These are phyloP conservation scores for Saiga tatarica DNA, from an alignment of 2,113 vertebrate species.

Conservation along the genomic window DNA sequence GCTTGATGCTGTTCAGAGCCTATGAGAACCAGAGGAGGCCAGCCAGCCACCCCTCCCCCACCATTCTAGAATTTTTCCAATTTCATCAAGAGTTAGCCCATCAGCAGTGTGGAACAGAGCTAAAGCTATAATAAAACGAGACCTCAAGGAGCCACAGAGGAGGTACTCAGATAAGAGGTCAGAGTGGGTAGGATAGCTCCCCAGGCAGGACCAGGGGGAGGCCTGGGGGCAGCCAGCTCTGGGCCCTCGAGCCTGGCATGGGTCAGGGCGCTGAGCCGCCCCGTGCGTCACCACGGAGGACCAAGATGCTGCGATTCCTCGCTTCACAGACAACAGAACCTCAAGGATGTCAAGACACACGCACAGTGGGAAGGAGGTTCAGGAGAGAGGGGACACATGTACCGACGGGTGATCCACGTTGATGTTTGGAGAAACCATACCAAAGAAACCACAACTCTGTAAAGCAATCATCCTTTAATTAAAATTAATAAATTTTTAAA, in stretches of 20 bases:
- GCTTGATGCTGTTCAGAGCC: not conserved
- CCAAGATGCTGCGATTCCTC: not conserved
- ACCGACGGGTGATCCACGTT: accelerated
- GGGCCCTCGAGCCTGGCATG: accelerated
- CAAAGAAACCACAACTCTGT: not conserved
- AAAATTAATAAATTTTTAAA: not conserved
- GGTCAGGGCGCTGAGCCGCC: not conserved
- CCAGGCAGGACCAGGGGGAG: not conserved
- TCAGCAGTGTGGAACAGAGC: not conserved
- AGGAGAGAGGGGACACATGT: not conserved
- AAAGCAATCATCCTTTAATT: not conserved
- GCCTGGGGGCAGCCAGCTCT: not conserved
- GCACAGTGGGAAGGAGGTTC: not conserved
- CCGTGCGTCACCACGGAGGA: not conserved
- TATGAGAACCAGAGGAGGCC: not conserved
- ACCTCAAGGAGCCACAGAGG: not conserved
- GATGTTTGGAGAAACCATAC: not conserved
- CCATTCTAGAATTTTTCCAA: not conserved
- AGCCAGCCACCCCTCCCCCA: not conserved
- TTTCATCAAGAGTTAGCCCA: not conserved
- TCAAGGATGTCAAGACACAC: not conserved
- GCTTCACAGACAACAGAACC: not conserved
- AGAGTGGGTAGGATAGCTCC: not conserved
- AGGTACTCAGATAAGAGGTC: not conserved
- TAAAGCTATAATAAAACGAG: not conserved